phyloP scores from a whole-genome alignment of 1,140 invertebrate species.

The Diplogasteroides magnus region DNA sequence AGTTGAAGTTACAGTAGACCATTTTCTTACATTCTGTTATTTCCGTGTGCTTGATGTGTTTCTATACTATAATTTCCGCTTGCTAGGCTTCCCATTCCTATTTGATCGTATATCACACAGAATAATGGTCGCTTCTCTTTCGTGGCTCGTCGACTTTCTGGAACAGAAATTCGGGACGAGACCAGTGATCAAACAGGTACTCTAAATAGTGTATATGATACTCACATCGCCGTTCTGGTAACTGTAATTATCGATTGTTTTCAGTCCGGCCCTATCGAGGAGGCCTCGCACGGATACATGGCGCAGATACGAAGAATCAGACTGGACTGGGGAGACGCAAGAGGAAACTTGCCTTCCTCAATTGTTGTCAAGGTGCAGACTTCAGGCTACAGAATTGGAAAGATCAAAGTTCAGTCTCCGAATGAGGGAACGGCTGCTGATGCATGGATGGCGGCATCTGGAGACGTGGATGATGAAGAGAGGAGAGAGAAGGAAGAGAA shows the following conservation, averaged over 20 bases:
- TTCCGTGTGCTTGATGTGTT: too few species aligned
- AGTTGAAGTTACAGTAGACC: too few species aligned
- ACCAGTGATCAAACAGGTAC: not conserved
- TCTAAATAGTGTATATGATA: too few species aligned
- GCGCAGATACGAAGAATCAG: not conserved
- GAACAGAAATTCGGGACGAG: not conserved
- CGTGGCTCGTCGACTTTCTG: too few species aligned
- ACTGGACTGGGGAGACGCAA: not conserved
- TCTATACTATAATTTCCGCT: too few species aligned
- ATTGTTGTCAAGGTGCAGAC: not conserved
- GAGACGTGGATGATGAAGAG: not conserved
- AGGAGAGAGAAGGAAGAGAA: not conserved
- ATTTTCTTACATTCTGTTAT: too few species aligned
- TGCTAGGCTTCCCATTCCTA: too few species aligned
- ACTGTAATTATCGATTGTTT: not conserved
- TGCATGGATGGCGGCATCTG: not conserved
- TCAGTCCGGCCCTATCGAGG: not conserved
- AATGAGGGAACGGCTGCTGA: not conserved
- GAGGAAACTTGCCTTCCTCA: not conserved
- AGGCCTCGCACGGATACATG: not conserved
- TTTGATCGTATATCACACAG: too few species aligned
- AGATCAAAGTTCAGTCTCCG: not conserved
- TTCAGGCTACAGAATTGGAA: too few species aligned
- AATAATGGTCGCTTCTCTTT: too few species aligned
- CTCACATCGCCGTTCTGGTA: not conserved